Base-by-base conservation (phyloP, 2,797 vertebrate genomes). In the Limnodromus scolopaceus region DNA sequence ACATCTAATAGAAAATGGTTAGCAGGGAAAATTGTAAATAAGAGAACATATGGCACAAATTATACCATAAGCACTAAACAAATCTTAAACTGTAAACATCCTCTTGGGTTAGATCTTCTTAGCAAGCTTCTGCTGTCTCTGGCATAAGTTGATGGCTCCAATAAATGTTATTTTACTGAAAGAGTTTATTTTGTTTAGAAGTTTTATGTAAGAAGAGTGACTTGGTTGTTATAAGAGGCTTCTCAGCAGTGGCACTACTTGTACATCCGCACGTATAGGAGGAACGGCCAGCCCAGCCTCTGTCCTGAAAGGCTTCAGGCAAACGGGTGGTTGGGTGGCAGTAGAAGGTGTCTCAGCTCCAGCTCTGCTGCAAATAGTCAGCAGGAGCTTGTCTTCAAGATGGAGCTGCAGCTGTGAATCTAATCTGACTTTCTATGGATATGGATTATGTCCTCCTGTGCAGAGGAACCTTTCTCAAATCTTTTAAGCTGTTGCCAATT, bases 41-140 rank as follows among this genome's bases (percentile, higher is more conserved):
- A 92, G 74, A 94, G 83, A 97, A 88, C 96, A 97, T 93, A 89
- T 93, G 96, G 96, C 84, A 97, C 84, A 96, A 96, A 98, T 97
- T 49, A 45, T 83, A 93, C 60, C 4, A 9, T 95, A 93, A 95
- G 86, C 2, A 3, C 91, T 94, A 96, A 98, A 97, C 75, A 97
- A 91, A 93, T 94, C 89, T 91, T 92, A 74, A 92, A 96, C 91
- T 93, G 69, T 92, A 97, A 98, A 98, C 97, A 96, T 96, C 68
- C 69, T 94, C 91, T 96, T 95, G 92, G 87, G 78, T 93, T 91
- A 92, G 74, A 84, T 90, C 84, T 94, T 93, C 87, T 94, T 92
- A 96, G 94, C 25, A 90, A 89, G 91, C 84, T 96, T 97, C 75
- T 95, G 93, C 96, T 97, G 87, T 70, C 43, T 39, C 75, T 95